These are phyloP conservation scores for Delphinus delphis DNA, from an alignment of 2,113 vertebrate genomes.

Conservation along the genomic window DNA sequence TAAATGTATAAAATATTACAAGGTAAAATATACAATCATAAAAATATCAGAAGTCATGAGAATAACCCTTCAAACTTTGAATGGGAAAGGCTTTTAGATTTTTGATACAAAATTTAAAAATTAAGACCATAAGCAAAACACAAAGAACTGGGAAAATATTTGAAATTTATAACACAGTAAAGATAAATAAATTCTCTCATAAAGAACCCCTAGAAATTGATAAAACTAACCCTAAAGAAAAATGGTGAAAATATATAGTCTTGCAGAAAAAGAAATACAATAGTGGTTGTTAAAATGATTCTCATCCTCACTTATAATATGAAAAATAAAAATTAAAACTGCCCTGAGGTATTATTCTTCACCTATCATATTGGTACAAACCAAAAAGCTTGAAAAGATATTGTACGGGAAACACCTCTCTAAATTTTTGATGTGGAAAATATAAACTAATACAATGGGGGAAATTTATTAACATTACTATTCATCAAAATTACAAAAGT, in stretches of 20 bases:
- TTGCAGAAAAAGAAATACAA: neutral
- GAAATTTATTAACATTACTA: neutral
- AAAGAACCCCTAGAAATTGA: neutral
- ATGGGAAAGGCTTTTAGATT: neutral
- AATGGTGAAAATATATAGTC: neutral
- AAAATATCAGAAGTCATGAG: neutral
- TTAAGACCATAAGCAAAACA: neutral
- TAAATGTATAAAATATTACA: neutral
- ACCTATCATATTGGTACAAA: neutral
- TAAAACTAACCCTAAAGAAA: neutral
- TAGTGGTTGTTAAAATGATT: neutral
- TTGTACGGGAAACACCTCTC: neutral
- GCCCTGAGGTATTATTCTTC: neutral
- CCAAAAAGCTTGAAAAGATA: neutral
- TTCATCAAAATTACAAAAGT: neutral
- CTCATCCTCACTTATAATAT: neutral
- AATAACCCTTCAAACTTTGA: neutral
- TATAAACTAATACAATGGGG: neutral
- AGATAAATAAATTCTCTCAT: neutral
- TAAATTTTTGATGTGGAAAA: neutral
- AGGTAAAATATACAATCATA: neutral
- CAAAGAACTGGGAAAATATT: neutral
- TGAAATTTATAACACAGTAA: neutral
- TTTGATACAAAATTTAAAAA: neutral
- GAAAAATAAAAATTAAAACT: neutral